phyloP scores from a whole-genome alignment of 2,888 invertebrate genomes.

The Pyralis farinalis region DNA sequence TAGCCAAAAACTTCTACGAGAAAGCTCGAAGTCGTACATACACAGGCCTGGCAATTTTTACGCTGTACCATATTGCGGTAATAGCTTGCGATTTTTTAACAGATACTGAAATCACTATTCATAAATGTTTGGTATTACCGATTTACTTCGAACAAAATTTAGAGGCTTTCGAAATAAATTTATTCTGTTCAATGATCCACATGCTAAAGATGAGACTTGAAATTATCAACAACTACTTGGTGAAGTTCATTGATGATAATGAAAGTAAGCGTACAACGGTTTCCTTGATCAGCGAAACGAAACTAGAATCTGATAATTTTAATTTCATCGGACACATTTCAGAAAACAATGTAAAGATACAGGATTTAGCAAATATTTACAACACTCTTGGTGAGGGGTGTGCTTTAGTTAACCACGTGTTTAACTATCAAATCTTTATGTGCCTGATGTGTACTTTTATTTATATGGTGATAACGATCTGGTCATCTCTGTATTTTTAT shows the following conservation, averaged over 20 bases:
- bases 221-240: background rate
- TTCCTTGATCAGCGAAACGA: background rate
- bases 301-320: background rate
- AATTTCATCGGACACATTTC: background rate
- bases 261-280: background rate
- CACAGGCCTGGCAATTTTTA: background rate
- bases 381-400: background rate
- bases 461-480: background rate
- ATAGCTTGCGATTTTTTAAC: background rate
- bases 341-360: background rate
- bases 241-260: background rate
- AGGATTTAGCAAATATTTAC: background rate
- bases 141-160: background rate
- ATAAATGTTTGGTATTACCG: background rate
- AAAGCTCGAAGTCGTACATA: background rate
- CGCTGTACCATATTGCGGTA: background rate
- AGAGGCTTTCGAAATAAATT: background rate
- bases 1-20: background rate
- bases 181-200: background rate
- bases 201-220: background rate
- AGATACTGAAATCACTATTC: background rate
- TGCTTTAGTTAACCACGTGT: background rate
- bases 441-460: background rate
- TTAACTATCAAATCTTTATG: background rate
- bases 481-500: background rate